Base-by-base conservation (phyloP, 2,888 invertebrate species). In the Ormyrus pomaceus region DNA sequence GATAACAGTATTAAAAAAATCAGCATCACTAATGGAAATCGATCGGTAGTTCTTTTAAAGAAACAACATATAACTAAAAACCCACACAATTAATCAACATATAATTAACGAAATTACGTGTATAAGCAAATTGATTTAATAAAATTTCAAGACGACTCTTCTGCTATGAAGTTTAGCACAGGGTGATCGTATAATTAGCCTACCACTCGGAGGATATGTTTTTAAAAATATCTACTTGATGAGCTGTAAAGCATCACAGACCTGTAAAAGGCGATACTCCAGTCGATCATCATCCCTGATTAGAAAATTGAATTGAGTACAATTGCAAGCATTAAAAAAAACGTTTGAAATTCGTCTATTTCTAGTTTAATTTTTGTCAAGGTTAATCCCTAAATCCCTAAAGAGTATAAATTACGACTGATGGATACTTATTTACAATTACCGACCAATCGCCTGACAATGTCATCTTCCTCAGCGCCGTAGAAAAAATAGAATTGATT, bases 91-190 rank as follows among this genome's bases (percentile, higher is more conserved):
- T 76, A 66, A 66, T 64, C 56, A 78, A 74, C 74, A 79, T 69
- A 74, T 62, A 58, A 64, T 61, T 66, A 70, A 80, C 77, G n/a
- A 55, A 75, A 75, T 71, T 58, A 59, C 68, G 34, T 19, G 45
- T 34, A 70, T 45, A 72, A 69, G 53, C 53, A 9, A 65, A 74
- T 80, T 75, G 77, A 80, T 82, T 80, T 65, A 46, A 78, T 75
- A 79, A 82, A 82, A 80, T 82, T 82, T 82, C 53, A 80, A 80
- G 77, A 82, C 75, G 75, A 77, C 77, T 82, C 74, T 71, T 64
- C 50, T 79, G 55, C 75, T 68, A 78, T 58, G 55, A 73, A 51
- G 19, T 69, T 77, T 62, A 77, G 69, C 77, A 65, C 75, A 74
- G 62, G 77, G 50, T 74, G 74, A 79, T 77, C 66, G 58, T 75